Evolutionary conservation across 2,113 vertebrate genomes (phyloP).

Genomic region (Pampusana beccarii): DNA sequence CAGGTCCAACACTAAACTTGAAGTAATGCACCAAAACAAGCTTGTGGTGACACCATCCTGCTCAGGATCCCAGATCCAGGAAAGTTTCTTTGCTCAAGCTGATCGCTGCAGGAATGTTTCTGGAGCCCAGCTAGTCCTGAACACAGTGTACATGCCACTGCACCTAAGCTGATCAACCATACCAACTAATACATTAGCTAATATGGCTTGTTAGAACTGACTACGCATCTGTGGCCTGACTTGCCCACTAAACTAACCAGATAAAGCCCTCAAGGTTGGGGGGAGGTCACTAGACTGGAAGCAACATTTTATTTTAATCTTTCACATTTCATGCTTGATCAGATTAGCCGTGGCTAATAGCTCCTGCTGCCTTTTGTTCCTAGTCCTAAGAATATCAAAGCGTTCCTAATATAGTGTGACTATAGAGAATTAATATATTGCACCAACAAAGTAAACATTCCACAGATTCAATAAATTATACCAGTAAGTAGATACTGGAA

Average conservation of each 20-base stretch:
- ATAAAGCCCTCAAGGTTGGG: neutral
- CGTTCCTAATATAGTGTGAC: accelerated
- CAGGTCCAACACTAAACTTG: neutral
- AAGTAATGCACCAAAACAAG: neutral
- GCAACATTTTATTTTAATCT: neutral
- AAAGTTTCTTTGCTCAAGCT: neutral
- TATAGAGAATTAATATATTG: neutral
- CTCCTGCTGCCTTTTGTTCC: neutral
- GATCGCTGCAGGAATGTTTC: neutral
- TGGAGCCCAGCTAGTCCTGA: neutral
- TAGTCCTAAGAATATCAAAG: neutral
- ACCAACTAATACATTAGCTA: neutral
- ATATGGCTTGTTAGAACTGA: neutral
- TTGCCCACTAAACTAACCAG: neutral
- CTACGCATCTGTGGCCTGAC: neutral
- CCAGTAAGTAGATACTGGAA: neutral
- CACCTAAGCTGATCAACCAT: neutral
- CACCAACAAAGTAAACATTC: neutral
- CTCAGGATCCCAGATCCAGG: neutral
- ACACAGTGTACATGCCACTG: neutral
- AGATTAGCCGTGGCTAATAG: neutral
- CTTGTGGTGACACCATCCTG: neutral
- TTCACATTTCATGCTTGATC: neutral
- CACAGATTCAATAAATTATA: neutral
- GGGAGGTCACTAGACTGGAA: neutral